Percentiles rank a stretch among this genome's conserved stretches.
Evolutionary conservation across 2,797 vertebrate species (phyloP).

Genomic region (Aeoliscus strigatus): DNA sequence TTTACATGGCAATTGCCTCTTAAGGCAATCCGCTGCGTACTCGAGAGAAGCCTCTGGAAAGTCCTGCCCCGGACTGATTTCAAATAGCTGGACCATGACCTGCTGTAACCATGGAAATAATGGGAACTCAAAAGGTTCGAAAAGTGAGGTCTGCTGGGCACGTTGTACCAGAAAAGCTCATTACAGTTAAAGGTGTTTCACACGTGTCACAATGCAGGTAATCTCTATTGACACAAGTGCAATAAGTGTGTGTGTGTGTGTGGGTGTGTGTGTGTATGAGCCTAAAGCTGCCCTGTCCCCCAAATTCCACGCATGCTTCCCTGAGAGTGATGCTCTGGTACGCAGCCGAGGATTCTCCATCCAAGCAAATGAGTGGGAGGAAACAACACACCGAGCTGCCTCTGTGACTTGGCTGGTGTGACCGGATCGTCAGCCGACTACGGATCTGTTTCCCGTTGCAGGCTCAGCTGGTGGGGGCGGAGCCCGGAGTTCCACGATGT

Average conservation of each 20-base stretch:
- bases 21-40: constrained; percentile 54
- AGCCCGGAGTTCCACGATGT: constrained; percentile 8
- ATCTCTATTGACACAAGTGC: constrained; percentile 56
- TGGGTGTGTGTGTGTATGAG: constrained; percentile 36
- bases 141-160: constrained; percentile 32
- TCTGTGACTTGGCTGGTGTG: constrained; percentile 16
- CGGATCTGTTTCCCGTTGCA: constrained; percentile 24
- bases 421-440: constrained; percentile 20
- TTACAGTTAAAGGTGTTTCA: constrained; percentile 60
- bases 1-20: constrained; percentile 72
- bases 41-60: constrained; percentile 51
- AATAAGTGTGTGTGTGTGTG: no score
- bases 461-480: constrained; percentile 14
- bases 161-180: constrained; percentile 62
- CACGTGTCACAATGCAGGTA: constrained; percentile 55
- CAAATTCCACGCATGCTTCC: constrained; percentile 17
- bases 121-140: constrained; percentile 52
- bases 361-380: constrained; percentile 33
- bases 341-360: constrained; percentile 31
- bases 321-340: constrained; percentile 48
- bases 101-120: constrained; percentile 68
- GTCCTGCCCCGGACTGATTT: constrained; percentile 52
- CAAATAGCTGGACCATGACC: constrained; percentile 59
- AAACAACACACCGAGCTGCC: constrained; percentile 24
- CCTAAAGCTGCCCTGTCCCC: constrained; percentile 20